Conservation (phyloP, 2,888 invertebrate species). For the Branchipolynoe longqiensis region DNA sequence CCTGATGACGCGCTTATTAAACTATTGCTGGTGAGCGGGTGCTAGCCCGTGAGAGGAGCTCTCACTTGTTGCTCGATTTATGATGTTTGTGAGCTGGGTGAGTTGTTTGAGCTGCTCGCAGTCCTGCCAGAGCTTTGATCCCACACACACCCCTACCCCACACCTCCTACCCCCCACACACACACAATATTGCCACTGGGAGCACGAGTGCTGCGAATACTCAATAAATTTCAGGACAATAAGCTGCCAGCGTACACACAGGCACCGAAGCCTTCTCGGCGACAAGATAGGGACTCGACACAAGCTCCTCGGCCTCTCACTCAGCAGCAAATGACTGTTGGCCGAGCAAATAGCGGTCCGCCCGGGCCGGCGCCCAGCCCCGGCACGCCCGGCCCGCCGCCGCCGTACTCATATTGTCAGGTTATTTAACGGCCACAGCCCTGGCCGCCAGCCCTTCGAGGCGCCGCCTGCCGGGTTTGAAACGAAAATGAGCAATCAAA, state of each 20-base stretch:
- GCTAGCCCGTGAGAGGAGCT: not conserved
- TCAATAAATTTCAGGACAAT: conserved; percentile 41
- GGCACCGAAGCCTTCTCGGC: not conserved
- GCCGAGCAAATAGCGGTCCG: conserved; percentile 28
- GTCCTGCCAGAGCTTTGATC: conserved; percentile 5
- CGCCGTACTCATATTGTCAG: not conserved
- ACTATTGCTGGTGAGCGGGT: not conserved
- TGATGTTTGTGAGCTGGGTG: conserved; percentile 1
- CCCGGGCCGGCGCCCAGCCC: not conserved
- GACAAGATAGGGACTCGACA: not conserved
- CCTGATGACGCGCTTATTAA: conserved; percentile 24
- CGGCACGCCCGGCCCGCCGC: not conserved
- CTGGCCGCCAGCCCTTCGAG: no score
- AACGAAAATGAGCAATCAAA: conserved; percentile 45
- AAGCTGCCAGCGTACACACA: not conserved
- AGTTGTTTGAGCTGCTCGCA: conserved; percentile 10
- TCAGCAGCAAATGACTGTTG: conserved; percentile 19
- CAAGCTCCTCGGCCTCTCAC: not conserved
- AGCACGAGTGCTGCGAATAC: conserved; percentile 35
- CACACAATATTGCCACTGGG: conserved; percentile 14
- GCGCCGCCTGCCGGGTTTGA: conserved; percentile 32
- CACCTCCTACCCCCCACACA: no score
- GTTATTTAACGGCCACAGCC: no score
- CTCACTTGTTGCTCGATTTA: conserved; percentile 49
- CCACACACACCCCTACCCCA: not conserved